These are phyloP conservation scores for Caenorhabditis sulstoni DNA, from an alignment of 2,888 invertebrate species.

Conservation along the genomic window DNA sequence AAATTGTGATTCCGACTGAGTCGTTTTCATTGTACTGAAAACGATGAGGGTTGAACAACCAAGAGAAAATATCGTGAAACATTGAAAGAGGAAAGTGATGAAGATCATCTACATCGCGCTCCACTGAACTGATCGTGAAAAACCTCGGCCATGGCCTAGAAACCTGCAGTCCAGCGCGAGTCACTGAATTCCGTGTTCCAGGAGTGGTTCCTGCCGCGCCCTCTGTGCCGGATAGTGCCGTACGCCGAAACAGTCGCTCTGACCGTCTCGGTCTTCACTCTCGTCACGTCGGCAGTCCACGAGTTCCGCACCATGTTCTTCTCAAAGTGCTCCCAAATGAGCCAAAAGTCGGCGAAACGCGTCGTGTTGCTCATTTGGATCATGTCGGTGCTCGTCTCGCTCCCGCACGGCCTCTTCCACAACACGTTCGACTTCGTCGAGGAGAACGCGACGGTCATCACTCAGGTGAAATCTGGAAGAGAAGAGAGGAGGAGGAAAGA, in stretches of 20 bases:
- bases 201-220: slow-evolving; percentile 89
- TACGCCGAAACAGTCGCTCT: slow-evolving; percentile 91
- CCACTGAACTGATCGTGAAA: too few relatives aligned
- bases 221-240: slow-evolving; percentile 92
- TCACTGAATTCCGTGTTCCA: too few relatives aligned
- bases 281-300: slow-evolving; percentile 91
- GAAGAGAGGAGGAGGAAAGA: too few relatives aligned
- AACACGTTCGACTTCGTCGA: slow-evolving; percentile 36
- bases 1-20: too few relatives aligned
- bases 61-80: too few relatives aligned
- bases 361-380: slow-evolving; percentile 71
- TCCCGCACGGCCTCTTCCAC: slow-evolving; percentile 75
- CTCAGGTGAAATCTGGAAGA: too few relatives aligned
- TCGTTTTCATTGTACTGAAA: too few relatives aligned
- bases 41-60: too few relatives aligned
- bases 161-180: too few relatives aligned
- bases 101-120: too few relatives aligned
- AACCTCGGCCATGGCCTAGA: too few relatives aligned
- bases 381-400: slow-evolving; percentile 66
- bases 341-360: slow-evolving; percentile 60
- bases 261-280: slow-evolving; percentile 91
- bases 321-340: slow-evolving; percentile 66
- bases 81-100: too few relatives aligned
- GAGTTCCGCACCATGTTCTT: slow-evolving; percentile 84
- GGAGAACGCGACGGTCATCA: slow-evolving; percentile 17